Percentiles rank a stretch among this genome's conserved stretches.
These are phyloP conservation scores for Muntiacus reevesi DNA, from an alignment of 2,113 vertebrate genomes.

Conservation along the genomic window DNA sequence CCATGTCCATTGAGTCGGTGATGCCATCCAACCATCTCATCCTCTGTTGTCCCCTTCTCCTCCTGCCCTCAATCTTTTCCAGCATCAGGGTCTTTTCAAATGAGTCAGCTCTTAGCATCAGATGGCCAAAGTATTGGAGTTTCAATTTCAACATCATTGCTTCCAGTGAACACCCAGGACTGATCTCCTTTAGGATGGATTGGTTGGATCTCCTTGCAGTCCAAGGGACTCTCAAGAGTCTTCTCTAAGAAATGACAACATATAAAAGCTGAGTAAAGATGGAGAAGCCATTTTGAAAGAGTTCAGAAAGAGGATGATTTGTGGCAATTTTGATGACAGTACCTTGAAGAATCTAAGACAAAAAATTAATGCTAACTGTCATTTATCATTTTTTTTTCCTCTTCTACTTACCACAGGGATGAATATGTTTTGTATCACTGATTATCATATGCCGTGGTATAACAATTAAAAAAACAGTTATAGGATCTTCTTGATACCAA, in stretches of 20 bases:
- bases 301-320: not conserved
- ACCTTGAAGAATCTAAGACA: not conserved
- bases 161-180: too few relatives aligned
- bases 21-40: too few relatives aligned
- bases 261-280: not conserved
- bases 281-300: not conserved
- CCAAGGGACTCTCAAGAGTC: too few relatives aligned
- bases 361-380: not conserved
- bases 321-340: not conserved
- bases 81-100: too few relatives aligned
- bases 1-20: too few relatives aligned
- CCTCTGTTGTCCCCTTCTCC: too few relatives aligned
- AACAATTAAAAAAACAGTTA: not conserved
- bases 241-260: not conserved
- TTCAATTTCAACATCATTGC: too few relatives aligned
- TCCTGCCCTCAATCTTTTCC: too few relatives aligned
- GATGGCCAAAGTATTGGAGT: too few relatives aligned
- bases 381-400: not conserved
- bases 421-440: not conserved
- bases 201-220: too few relatives aligned
- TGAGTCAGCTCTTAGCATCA: too few relatives aligned
- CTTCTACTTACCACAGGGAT: not conserved
- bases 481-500: not conserved
- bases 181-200: too few relatives aligned
- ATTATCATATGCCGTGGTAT: not conserved